Base-by-base conservation (phyloP, 2,113 vertebrate species). In the Centrocercus urophasianus region DNA sequence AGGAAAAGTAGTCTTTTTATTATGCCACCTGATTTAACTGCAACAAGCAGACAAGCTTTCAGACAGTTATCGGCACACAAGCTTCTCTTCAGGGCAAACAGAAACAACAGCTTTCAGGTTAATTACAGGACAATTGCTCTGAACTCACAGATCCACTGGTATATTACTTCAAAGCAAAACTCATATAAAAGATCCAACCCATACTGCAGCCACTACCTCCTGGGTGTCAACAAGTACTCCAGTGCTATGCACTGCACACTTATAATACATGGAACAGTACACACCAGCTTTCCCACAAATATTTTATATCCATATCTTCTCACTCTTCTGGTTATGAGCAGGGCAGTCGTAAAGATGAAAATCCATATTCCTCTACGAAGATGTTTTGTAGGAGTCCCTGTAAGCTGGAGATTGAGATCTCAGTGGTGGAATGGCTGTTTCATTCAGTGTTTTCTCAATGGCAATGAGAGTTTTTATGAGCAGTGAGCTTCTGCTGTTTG, bases 401-500 rank as follows among this genome's bases (percentile, higher is more conserved):
- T 50, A 77, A 63, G 8, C 34, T 71, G 24, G 75, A 71, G 57
- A 75, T 27, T 52, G 19, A 89, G 50, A 71, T 2, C 0, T 56
- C 64, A 48, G 1, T n/a, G 45, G 34, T 34, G 11, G n/a, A 66
- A 18, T 5, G 4, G 32, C 22, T 43, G 13, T 52, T 71, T 43
- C 52, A 38, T 8, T 69, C 20, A 38, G 12, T 11, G 25, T 74
- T 86, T 86, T 75, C 73, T 84, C 43, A 25, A 28, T 32, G 27
- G 36, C 56, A 86, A 0, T 34, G 21, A 43, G 32, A 81, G 28
- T 66, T 77, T 78, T 67, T 65, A 52, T 61, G 16, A 92, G 52
- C 50, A 45, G 25, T 57, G 45, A 81, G 32, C 4, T 77, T 69
- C 65, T 69, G 36, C 25, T 84, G 65, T 67, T 92, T 91, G 90